Base-by-base conservation (phyloP, 2,797 vertebrate genomes). In the Lacerta agilis region DNA sequence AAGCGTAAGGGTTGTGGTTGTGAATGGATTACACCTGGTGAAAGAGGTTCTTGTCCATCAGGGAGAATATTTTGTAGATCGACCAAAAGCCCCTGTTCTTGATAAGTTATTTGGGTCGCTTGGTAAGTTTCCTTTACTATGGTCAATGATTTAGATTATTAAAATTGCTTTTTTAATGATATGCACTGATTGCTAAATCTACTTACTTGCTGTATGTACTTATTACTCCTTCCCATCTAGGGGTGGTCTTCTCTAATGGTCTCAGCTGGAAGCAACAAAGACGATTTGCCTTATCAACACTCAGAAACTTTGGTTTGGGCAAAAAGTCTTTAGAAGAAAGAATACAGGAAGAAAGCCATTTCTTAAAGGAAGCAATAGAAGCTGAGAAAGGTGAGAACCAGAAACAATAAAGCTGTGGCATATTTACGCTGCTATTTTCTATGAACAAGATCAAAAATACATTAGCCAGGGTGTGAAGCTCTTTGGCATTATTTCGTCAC, bases 31-130 rank as follows among this genome's bases (percentile, higher is more conserved):
- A 87, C 94, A 89, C 77, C 91, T 97, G 96, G 93, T 98, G 88
- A 98, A 97, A 90, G 98, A 98, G 87, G 97, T 95, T 41, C 94
- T 98, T 1, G 93, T 97, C 55, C 96, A 95, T 79, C 97, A 98
- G 86, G 97, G 96, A 0, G 97, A 98, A n/a, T 95, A 94, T 87
- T 98, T 98, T 92, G n/a, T 96, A 5, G 97, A 96, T 38, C 97
- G 97, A 0, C 98, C 98, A 0, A 13, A 93, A 25, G 4, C 92
- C 9, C 96, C 97, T 1, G 0, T 97, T 0, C 66, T 90, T 0
- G 10, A 87, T 5, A 95, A 94, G 10, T 0, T 97, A 45, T 97
- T 97, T 86, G 76, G 0, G 78, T 94, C 91, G 0, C 94, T 87
- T 0, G 98, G 98, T 98, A 93, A 97, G 96, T 86, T 83, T 91